Percentiles rank a stretch among this genome's conserved stretches.
These are phyloP conservation scores for Ricordea florida DNA, from an alignment of 92 coral and sea anemone species.

Conservation along the genomic window DNA sequence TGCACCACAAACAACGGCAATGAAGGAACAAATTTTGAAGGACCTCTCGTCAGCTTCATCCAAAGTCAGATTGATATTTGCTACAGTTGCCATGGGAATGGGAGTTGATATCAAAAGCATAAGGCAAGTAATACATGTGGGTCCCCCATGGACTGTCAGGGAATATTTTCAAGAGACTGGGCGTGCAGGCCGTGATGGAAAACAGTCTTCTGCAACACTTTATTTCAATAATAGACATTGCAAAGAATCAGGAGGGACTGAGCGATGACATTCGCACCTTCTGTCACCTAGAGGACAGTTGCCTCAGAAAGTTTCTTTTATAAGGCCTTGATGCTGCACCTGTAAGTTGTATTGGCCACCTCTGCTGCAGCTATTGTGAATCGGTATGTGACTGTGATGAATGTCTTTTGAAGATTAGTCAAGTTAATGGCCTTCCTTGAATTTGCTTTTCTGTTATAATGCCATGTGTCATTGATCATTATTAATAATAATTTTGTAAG, in stretches of 20 bases:
- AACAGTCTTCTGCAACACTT: not conserved
- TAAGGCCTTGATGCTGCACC: conserved; percentile 12
- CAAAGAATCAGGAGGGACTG: not conserved
- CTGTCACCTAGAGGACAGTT: not conserved
- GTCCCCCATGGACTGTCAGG: conserved; percentile 43
- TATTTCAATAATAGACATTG: conserved; percentile 15
- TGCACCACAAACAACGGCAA: conserved; percentile 42
- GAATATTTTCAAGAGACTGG: conserved; percentile 50
- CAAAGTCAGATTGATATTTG: conserved; percentile 32
- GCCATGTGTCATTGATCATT: too few species aligned
- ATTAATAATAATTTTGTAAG: too few species aligned
- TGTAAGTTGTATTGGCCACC: conserved; percentile 8
- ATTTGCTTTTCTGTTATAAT: too few species aligned
- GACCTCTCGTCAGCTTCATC: not conserved
- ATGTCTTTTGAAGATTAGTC: not conserved
- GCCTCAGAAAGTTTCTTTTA: conserved; percentile 10
- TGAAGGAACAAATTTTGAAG: conserved; percentile 43
- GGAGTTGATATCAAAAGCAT: conserved; percentile 44
- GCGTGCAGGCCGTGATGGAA: conserved; percentile 51
- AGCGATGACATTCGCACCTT: not conserved
- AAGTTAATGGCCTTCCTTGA: not conserved
- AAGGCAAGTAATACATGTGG: conserved; percentile 34
- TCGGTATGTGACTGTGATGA: too few species aligned
- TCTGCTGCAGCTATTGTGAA: conserved; percentile 18
- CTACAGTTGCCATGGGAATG: conserved; percentile 60